Base-by-base conservation (phyloP, 2,888 invertebrate genomes). In the Lysandra bellargus region DNA sequence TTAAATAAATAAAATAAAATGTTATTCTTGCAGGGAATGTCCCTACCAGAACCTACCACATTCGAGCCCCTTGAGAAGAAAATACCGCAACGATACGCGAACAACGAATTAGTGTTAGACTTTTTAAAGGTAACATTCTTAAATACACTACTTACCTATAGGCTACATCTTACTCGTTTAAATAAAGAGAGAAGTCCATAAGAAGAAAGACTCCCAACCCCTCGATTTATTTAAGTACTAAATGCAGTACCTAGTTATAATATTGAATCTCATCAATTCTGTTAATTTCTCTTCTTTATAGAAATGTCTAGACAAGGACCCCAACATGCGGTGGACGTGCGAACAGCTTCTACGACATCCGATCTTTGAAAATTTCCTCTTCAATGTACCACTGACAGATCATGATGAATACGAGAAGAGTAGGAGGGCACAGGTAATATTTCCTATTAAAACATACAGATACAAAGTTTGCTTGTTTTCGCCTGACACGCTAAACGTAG, bases 251-350 rank as follows among this genome's bases (percentile, higher is more conserved):
- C 12, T 53, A 53, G 9, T 53, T 53, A 49, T 49, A 53, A 12
- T 53, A 53, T 3, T 12, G 53, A 53, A 53, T 12, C 53, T 53
- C 0, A 53, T 53, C 23, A 23, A 23, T 23, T 23, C 53, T 14
- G 53, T 5, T 23, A 9, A 69, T 33, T 23, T 23, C 12, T 12
- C 7, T 33, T 69, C 4, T 14, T 12, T 95, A 6, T 95, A 98
- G 97, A 98, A 97, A 96, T 99, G 99, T 90, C 95, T 99, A 84
- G 98, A 99, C 90, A 98, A 98, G 91, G 99, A 99, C 91, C 99
- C 99, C 0, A 96, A 96, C 82, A 96, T 97, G 88, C 95, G 99
- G 85, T 98, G 98, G 97, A 97, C 98, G 1, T 99, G 99, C 91
- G 98, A 98, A 84, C 98, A 98, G 89, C 95, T 99, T 74, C 93